These are phyloP conservation scores for Regulus satrapa DNA, from an alignment of 2,113 vertebrate species.

Conservation along the genomic window DNA sequence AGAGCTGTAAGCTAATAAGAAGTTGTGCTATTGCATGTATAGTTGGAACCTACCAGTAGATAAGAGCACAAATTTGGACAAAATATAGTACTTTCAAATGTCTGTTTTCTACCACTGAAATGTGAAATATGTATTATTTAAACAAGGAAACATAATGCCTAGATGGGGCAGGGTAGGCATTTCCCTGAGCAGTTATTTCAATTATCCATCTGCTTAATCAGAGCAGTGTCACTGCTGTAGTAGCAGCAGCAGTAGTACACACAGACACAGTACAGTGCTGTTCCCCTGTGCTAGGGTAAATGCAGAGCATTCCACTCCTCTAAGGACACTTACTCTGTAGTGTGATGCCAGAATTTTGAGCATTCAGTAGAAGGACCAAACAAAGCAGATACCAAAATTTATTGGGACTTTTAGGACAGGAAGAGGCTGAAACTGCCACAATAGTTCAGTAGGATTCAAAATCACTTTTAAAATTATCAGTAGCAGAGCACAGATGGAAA, in stretches of 20 bases:
- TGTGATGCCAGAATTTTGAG: not conserved
- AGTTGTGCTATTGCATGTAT: not conserved
- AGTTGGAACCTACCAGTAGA: not conserved
- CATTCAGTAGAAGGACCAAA: not conserved
- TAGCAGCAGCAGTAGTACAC: not conserved
- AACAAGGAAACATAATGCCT: not conserved
- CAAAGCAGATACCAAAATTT: not conserved
- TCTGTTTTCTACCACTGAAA: not conserved
- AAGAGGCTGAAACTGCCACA: not conserved
- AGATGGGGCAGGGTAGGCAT: not conserved
- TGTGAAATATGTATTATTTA: not conserved
- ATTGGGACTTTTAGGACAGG: not conserved
- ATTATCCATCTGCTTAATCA: not conserved
- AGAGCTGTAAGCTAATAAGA: not conserved
- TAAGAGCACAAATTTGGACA: not conserved
- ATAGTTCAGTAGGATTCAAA: not conserved
- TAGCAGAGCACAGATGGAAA: not conserved
- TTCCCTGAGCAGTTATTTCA: not conserved
- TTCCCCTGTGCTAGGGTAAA: not conserved
- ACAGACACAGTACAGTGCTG: not conserved
- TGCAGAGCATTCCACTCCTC: not conserved
- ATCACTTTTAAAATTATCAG: not conserved
- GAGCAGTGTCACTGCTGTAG: not conserved
- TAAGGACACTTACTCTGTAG: not conserved
- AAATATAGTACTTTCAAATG: not conserved